Conservation (phyloP, 2,113 vertebrate genomes). For the Sakesphorus luctuosus region DNA sequence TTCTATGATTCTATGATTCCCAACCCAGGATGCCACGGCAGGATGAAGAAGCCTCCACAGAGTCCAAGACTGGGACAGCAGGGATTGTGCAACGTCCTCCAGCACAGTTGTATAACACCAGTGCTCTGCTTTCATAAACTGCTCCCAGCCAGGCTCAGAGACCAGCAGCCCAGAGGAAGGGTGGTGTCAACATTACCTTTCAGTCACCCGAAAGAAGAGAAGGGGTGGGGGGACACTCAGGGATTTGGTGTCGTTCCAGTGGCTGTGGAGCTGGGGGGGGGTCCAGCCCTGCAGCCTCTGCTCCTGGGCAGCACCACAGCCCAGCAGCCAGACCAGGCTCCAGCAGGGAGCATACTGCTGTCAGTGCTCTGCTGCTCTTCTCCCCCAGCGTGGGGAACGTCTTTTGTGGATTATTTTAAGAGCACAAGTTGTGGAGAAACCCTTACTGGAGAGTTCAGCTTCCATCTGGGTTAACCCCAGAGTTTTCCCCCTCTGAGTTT, state of each 20-base stretch:
- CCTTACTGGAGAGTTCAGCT: background rate
- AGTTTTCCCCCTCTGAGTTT: background rate
- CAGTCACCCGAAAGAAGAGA: constrained; percentile 24
- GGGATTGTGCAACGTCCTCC: constrained; percentile 1
- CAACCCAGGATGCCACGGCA: background rate
- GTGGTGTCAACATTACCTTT: constrained; percentile 54
- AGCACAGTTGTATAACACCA: constrained; percentile 1
- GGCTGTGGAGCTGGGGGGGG: background rate
- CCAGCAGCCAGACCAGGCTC: background rate
- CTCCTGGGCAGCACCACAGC: background rate
- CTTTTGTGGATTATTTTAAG: constrained; percentile 44
- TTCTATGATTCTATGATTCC: background rate
- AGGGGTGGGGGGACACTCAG: background rate
- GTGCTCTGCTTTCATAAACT: background rate
- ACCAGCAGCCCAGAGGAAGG: constrained; percentile 62
- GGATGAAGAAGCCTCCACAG: background rate
- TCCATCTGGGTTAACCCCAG: constrained; percentile 24
- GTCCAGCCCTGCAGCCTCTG: background rate
- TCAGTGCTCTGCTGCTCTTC: background rate
- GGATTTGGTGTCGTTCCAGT: background rate
- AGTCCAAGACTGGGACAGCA: background rate
- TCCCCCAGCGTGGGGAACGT: background rate
- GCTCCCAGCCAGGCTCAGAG: background rate
- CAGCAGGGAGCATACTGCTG: background rate
- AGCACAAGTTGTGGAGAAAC: background rate